Evolutionary conservation across 2,888 invertebrate species (phyloP).

Genomic region (Diarsia dahlii): DNA sequence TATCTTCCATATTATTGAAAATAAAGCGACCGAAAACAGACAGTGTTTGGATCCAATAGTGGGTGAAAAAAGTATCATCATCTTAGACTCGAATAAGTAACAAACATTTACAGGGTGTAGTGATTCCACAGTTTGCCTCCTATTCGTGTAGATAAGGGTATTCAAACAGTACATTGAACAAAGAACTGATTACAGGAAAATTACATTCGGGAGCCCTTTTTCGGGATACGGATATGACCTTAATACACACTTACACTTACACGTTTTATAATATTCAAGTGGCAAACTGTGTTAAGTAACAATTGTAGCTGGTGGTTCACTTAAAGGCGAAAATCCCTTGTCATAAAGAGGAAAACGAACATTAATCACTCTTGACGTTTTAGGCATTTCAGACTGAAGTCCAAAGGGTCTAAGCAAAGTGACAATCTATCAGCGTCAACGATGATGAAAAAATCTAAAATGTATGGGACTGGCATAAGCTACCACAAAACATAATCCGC

Average conservation of each 20-base stretch:
- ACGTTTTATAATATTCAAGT: constrained; percentile 20
- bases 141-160: constrained; percentile 41
- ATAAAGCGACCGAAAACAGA: neutral
- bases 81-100: constrained; percentile 21
- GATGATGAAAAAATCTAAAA: neutral
- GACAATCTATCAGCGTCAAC: constrained; percentile 1
- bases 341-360: neutral
- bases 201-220: constrained; percentile 25
- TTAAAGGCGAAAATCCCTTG: constrained; percentile 1
- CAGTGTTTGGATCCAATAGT: neutral
- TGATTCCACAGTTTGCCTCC: constrained; percentile 21
- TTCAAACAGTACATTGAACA: constrained; percentile 26
- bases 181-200: constrained; percentile 36
- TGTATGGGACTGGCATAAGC: too few species aligned
- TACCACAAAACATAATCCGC: neutral
- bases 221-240: constrained; percentile 7
- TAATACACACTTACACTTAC: constrained; percentile 28
- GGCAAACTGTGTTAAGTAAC: neutral
- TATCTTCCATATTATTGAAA: neutral
- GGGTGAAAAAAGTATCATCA: constrained; percentile 14
- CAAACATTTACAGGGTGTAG: constrained; percentile 16
- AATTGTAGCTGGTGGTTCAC: neutral
- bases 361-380: constrained; percentile 11
- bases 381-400: constrained; percentile 5
- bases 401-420: constrained; percentile 9